Percentiles rank a stretch among this genome's conserved stretches.
Evolutionary conservation across 2,888 invertebrate species (phyloP).

Genomic region (Drosophila sordidapex): DNA sequence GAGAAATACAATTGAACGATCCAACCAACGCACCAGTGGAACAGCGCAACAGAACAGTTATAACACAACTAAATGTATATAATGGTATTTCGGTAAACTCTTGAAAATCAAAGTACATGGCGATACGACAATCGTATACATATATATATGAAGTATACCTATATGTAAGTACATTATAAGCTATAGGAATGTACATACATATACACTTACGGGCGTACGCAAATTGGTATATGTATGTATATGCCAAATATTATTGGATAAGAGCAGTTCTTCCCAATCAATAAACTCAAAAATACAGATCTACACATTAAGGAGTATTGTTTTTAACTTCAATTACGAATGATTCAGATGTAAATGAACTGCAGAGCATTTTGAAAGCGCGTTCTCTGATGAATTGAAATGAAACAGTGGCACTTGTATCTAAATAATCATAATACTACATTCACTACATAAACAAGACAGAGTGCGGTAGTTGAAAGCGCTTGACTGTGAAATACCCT

Average conservation of each 20-base stretch:
- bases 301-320: constrained; percentile 3
- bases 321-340: constrained; percentile 1
- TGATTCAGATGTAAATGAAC: constrained; percentile 2
- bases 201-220: background rate
- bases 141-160: background rate
- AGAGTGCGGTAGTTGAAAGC: background rate
- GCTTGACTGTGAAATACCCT: background rate
- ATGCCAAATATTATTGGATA: constrained; percentile 1
- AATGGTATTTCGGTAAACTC: constrained; percentile 14
- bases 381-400: constrained; percentile 1
- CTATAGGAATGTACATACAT: background rate
- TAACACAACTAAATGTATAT: constrained; percentile 31
- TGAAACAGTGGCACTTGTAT: background rate
- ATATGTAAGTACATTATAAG: constrained; percentile 2
- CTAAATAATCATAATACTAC: background rate
- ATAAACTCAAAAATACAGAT: constrained; percentile 6
- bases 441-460: background rate
- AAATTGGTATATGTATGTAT: constrained; percentile 1
- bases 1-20: constrained; percentile 48
- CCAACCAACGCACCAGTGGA: constrained; percentile 34
- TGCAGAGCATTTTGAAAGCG: background rate
- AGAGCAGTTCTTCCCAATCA: constrained; percentile 5
- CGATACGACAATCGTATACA: constrained; percentile 3
- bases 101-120: constrained; percentile 5
- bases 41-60: constrained; percentile 40